phyloP scores from a whole-genome alignment of 2,113 vertebrate genomes.

The Proteles cristata region DNA sequence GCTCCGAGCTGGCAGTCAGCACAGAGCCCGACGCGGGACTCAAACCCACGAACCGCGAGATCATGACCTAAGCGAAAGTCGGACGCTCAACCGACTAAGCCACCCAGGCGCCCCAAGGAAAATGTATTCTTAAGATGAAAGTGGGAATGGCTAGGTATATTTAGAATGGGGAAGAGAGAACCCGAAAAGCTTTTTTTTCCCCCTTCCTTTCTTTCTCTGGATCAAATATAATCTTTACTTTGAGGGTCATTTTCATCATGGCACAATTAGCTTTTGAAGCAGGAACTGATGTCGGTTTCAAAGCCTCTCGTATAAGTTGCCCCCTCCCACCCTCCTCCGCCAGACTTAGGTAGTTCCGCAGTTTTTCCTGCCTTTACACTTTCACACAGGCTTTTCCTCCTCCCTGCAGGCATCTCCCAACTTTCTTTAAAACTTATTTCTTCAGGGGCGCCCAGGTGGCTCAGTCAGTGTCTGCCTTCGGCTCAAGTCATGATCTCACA shows the following conservation, averaged over 20 bases:
- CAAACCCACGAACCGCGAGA: too few relatives aligned
- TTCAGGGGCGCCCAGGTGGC: background rate
- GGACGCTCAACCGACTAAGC: too few relatives aligned
- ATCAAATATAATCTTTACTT: conserved; percentile 7
- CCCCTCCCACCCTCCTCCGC: background rate
- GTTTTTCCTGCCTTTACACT: background rate
- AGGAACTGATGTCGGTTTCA: conserved; percentile 21
- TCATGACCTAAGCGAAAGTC: too few relatives aligned
- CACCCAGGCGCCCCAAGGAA: too few relatives aligned
- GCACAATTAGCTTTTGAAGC: background rate
- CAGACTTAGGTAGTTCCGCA: background rate
- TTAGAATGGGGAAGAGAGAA: background rate
- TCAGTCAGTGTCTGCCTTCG: background rate
- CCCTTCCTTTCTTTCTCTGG: background rate
- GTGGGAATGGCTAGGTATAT: background rate
- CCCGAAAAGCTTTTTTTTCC: background rate
- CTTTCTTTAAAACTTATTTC: background rate
- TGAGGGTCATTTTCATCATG: background rate
- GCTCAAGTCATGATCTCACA: background rate
- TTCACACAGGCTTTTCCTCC: background rate
- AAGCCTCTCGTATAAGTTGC: background rate
- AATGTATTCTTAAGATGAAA: background rate
- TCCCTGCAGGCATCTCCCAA: background rate
- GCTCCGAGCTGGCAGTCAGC: too few relatives aligned
- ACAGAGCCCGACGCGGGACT: too few relatives aligned